Percentiles rank a stretch among this genome's conserved stretches.
Conservation (phyloP, 2,113 vertebrate genomes). For the Tichodroma muraria region DNA sequence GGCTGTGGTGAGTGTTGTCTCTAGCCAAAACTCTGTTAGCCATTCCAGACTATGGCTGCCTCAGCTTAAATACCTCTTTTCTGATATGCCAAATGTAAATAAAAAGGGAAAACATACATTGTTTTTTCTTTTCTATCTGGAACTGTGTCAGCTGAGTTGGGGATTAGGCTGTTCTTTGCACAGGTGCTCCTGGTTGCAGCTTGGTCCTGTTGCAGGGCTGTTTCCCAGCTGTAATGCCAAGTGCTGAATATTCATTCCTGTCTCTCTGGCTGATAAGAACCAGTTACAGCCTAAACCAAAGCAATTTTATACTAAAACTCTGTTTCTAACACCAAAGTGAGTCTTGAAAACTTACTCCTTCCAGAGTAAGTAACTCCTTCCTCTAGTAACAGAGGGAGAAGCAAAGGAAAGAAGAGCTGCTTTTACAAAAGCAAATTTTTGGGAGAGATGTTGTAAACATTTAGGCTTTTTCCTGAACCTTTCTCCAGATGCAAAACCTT, state of each 20-base stretch:
- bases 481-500: background rate
- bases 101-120: background rate
- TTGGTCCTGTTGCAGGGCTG: background rate
- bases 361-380: no score
- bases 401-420: slow-evolving; percentile 7
- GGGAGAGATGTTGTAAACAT: background rate
- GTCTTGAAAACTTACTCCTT: background rate
- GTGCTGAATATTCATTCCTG: background rate
- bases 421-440: background rate
- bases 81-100: background rate
- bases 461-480: background rate
- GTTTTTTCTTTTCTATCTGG: background rate
- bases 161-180: background rate
- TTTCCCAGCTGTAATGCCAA: background rate
- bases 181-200: background rate
- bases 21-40: background rate
- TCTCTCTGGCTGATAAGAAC: background rate
- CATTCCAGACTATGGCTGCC: background rate
- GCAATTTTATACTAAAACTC: background rate
- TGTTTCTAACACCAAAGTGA: background rate
- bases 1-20: background rate
- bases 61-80: background rate
- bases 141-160: background rate
- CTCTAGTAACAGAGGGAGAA: background rate
- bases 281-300: background rate